Evolutionary conservation across 2,113 vertebrate genomes (phyloP), one percentile per base, ranked within the genome.

Genomic region (Heliornis fulica): DNA sequence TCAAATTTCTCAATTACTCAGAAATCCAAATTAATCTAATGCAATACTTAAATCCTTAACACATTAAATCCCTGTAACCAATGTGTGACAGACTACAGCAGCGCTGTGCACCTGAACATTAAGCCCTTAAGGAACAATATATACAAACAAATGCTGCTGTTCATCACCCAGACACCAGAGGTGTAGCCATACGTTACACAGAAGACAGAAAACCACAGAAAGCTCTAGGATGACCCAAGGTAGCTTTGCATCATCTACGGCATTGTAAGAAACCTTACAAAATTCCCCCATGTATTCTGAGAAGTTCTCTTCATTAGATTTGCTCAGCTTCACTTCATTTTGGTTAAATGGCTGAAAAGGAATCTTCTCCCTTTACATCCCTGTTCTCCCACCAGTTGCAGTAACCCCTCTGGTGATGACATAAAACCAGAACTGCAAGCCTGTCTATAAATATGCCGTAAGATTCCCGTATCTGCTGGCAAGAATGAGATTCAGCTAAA

Each of bases 21-120:
- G 70, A 93, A 94, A 92, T 82, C 66, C 78, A 85, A 93, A 93
- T 90, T 88, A 91, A 90, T 85, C 75, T 91, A 94, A 93, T 45
- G 46, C 70, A 95, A 93, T 88, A 65, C 66, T 90, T 85, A 93
- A 90, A 66, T 18, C n/a, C n/a, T n/a, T n/a, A n/a, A n/a, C n/a
- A n/a, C 46, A 84, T 60, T 93, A 94, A 96, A 91, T 78, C n/a
- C n/a, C n/a, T n/a, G n/a, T n/a, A 88, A 61, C 21, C 22, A 69
- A 90, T 23, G n/a, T 83, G 54, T 56, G 48, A 80, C 59, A 63
- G 31, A 83, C n/a, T 83, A 28, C 50, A 77, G 13, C 9, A 59
- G 59, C 0, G 0, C 34, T n/a, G 46, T 9, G 21, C 21, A 56
- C 23, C 23, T 56, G 31, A 60, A 46, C 20, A 29, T 6, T 76